Percentiles rank a stretch among this genome's conserved stretches.
Evolutionary conservation across 1,140 invertebrate species (phyloP).

Genomic region (Pseudomyrmex flavicornis): DNA sequence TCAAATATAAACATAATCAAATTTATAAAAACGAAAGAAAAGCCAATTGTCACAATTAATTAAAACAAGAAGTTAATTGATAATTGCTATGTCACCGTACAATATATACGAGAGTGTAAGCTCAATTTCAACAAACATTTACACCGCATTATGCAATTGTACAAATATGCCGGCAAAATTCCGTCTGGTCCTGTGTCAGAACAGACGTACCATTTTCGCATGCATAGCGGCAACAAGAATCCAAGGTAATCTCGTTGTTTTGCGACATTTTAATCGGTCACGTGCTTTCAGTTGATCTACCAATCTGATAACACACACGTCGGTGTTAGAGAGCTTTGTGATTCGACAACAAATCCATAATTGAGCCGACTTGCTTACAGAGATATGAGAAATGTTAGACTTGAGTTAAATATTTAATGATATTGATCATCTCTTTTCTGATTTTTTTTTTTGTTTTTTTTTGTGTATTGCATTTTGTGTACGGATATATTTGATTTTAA

Average conservation of each 20-base stretch:
- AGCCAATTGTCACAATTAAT: neutral
- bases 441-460: neutral
- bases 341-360: slow-evolving; percentile 49
- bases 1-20: too few relatives aligned
- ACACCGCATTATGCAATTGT: slow-evolving; percentile 34
- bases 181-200: neutral
- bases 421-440: neutral
- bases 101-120: neutral
- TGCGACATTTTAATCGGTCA: slow-evolving; percentile 58
- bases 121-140: slow-evolving; percentile 37
- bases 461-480: neutral
- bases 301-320: slow-evolving; percentile 43
- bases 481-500: neutral
- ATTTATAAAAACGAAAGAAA: neutral
- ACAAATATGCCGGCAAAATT: slow-evolving; percentile 11
- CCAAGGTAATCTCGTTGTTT: slow-evolving; percentile 56
- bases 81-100: too few relatives aligned
- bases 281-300: slow-evolving; percentile 51
- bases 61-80: neutral
- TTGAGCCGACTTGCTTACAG: slow-evolving; percentile 27
- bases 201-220: slow-evolving; percentile 23
- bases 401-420: too few relatives aligned
- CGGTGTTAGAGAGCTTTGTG: slow-evolving; percentile 34
- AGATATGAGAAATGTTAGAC: neutral
- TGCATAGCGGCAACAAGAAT: slow-evolving; percentile 15